Percentiles rank a stretch among this genome's conserved stretches.
phyloP scores from a whole-genome alignment of 2,113 vertebrate species.

The Rostratula benghalensis region DNA sequence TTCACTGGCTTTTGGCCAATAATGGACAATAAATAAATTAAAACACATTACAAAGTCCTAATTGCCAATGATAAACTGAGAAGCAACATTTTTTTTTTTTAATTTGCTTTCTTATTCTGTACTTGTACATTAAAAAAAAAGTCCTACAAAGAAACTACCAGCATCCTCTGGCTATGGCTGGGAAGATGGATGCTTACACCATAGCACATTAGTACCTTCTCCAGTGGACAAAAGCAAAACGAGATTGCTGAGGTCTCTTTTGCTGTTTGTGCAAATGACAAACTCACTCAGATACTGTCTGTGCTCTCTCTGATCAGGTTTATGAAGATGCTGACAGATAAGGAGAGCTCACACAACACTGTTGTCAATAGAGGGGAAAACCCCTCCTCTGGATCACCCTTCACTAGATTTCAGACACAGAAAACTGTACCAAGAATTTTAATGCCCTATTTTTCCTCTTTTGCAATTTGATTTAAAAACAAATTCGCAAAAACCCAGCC shows the following conservation, averaged over 20 bases:
- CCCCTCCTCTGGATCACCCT: background rate
- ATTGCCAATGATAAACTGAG: background rate
- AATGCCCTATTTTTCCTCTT: slow-evolving; percentile 15
- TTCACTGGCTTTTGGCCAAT: background rate
- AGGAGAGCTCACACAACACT: background rate
- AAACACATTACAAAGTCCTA: background rate
- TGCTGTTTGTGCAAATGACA: background rate
- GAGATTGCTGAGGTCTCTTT: background rate
- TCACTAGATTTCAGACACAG: background rate
- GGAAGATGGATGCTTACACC: background rate
- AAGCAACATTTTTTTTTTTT: background rate
- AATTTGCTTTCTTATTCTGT: background rate
- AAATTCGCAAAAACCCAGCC: background rate
- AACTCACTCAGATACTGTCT: background rate
- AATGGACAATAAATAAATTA: background rate
- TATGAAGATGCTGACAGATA: background rate
- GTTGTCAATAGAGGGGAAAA: background rate
- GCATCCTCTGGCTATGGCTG: background rate
- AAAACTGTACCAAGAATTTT: slow-evolving; percentile 18
- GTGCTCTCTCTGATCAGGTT: background rate
- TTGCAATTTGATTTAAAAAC: slow-evolving; percentile 9
- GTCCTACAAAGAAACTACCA: background rate
- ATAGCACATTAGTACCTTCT: background rate
- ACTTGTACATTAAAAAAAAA: background rate
- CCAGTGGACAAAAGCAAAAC: background rate